Evolutionary conservation across 1,140 invertebrate species (phyloP), one percentile per base, ranked within the genome.

Genomic region (Muscidifurax raptorellus): DNA sequence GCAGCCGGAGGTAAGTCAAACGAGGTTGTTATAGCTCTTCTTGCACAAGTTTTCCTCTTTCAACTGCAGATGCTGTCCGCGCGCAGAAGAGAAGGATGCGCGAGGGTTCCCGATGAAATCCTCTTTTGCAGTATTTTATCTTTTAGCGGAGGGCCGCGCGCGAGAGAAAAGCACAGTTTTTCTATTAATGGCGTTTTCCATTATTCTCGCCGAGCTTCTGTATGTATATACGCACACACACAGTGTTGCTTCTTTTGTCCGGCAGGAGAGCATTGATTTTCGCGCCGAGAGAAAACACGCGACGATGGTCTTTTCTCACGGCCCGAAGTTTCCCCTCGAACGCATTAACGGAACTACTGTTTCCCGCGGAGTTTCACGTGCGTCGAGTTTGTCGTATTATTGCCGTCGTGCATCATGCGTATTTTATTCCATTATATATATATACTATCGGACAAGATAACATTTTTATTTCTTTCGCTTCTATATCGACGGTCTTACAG

Each of bases 1-100:
- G 47, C 88, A 90, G 86, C 88, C 89, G 40, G 91, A 92, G 88
- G 91, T 92, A 89, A 92, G 90, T 87, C 80, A 67, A 80, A 87
- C 81, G 79, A 80, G 83, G 27, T 87, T 83, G 83, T 88, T 85
- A 78, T 74, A 30, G 1, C 18, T 30, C 67, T 71, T n/a, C 40
- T 27, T 18, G 10, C 5, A 12, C 22, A 47, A 76, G 27, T 27
- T 76, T 76, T 76, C 28, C n/a, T 47, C 67, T 32, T 71, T 30
- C 52, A 59, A 59, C 52, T 59, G 18, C 18, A 59, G 22, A 7
- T 1, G 15, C 18, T 0, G 13, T 67, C n/a, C n/a, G n/a, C 64
- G 27, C 27, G n/a, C 0, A 40, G 28, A 74, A 6, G 27, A 18
- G 59, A 30, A 77, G 66, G 44, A 32, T 7, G 22, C 27, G n/a